Conservation (phyloP, 2,113 vertebrate species). For the Semnornis frantzii region DNA sequence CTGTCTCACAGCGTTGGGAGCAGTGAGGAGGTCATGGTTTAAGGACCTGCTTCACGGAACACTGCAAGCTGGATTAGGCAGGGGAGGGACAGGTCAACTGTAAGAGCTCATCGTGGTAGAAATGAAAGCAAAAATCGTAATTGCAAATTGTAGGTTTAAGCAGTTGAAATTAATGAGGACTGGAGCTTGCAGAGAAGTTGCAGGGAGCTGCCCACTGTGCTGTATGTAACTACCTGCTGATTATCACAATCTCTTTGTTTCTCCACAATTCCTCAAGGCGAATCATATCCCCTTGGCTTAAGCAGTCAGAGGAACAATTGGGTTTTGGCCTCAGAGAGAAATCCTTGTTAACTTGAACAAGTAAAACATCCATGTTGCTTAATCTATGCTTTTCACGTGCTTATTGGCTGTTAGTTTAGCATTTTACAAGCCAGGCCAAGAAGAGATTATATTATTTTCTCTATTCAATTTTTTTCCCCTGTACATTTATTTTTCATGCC, state of each 20-base stretch:
- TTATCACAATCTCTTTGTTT: not conserved
- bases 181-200: not conserved
- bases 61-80: not conserved
- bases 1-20: not conserved
- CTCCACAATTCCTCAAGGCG: not conserved
- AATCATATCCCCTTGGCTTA: not conserved
- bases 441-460: conserved; percentile 15
- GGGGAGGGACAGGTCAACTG: not conserved
- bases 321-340: conserved; percentile 6
- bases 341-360: not conserved
- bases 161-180: conserved; percentile 20
- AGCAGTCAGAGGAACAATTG: not conserved
- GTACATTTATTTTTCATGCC: not conserved
- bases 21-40: fast-evolving
- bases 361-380: not conserved
- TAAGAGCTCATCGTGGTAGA: not conserved
- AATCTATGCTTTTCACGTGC: not conserved
- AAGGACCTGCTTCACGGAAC: not conserved
- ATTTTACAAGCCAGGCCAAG: not conserved
- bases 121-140: conserved; percentile 5
- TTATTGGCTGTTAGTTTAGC: conserved; percentile 12
- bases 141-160: conserved; percentile 1
- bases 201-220: not conserved
- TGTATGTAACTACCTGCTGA: conserved; percentile 5
- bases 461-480: not conserved